Percentiles rank a stretch among this genome's conserved stretches.
These are phyloP conservation scores for Hedychridium roseum DNA, from an alignment of 2,888 invertebrate species.

Conservation along the genomic window DNA sequence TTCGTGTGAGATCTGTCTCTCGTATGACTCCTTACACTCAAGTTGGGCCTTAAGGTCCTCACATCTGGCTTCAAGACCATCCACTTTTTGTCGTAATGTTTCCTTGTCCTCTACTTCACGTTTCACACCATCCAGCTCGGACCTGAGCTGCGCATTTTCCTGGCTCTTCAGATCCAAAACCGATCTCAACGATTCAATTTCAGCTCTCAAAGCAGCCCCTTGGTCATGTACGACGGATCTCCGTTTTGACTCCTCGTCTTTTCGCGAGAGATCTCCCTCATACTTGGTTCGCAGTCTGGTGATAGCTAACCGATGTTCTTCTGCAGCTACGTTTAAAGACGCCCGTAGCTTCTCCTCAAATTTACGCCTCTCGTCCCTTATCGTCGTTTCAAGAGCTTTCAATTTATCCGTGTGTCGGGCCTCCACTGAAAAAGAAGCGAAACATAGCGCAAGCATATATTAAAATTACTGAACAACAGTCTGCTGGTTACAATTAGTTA, in stretches of 20 bases:
- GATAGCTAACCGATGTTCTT: slow-evolving; percentile 51
- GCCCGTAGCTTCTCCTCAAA: slow-evolving; percentile 47
- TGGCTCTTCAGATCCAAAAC: slow-evolving; percentile 89
- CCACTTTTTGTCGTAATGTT: slow-evolving; percentile 76
- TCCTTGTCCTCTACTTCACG: slow-evolving; percentile 80
- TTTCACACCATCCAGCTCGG: slow-evolving; percentile 74
- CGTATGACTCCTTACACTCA: slow-evolving; percentile 74
- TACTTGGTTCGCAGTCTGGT: slow-evolving; percentile 64
- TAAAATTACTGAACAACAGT: too few species aligned
- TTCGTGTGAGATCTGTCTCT: slow-evolving; percentile 75
- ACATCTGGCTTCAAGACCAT: slow-evolving; percentile 80
- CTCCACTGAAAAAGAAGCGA: slow-evolving; percentile 52
- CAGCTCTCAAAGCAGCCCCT: slow-evolving; percentile 70
- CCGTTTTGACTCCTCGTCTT: slow-evolving; percentile 66
- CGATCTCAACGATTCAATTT: slow-evolving; percentile 84
- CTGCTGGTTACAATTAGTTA: too few species aligned
- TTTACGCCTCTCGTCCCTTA: slow-evolving; percentile 49
- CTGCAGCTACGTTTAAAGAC: slow-evolving; percentile 46
- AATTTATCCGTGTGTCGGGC: slow-evolving; percentile 45
- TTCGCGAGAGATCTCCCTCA: slow-evolving; percentile 67
- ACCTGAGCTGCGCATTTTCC: slow-evolving; percentile 81
- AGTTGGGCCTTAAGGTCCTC: slow-evolving; percentile 85
- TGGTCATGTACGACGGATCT: slow-evolving; percentile 66
- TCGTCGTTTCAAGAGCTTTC: slow-evolving; percentile 40
- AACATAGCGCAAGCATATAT: too few species aligned